Conservation (phyloP, 2,888 invertebrate genomes). For the Drosophila anomelani region DNA sequence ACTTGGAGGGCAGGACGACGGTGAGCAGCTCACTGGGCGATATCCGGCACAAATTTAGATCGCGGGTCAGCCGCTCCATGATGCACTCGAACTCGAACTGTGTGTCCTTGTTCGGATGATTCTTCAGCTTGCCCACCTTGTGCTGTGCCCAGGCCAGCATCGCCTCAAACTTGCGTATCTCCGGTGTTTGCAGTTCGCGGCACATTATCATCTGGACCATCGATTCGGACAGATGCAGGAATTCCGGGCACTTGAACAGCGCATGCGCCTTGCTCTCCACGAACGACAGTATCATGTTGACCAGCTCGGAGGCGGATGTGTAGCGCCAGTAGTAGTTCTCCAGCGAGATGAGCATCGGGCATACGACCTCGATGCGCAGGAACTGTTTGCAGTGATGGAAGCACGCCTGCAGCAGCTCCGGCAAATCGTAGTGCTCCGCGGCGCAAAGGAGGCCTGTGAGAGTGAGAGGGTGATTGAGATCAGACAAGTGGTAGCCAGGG, state of each 20-base stretch:
- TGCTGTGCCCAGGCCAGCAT: slow-evolving; percentile 96
- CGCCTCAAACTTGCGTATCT: slow-evolving; percentile 96
- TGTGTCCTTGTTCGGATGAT: slow-evolving; percentile 92
- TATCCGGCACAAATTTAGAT: slow-evolving; percentile 95
- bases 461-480: too few relatives aligned
- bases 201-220: slow-evolving; percentile 98
- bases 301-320: slow-evolving; percentile 96
- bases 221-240: slow-evolving; percentile 94
- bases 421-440: slow-evolving; percentile 96
- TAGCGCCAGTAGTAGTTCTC: slow-evolving; percentile 98
- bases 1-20: slow-evolving; percentile 96
- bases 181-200: slow-evolving; percentile 94
- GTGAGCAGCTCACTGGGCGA: slow-evolving; percentile 96
- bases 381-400: slow-evolving; percentile 98
- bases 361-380: slow-evolving; percentile 95
- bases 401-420: slow-evolving; percentile 96
- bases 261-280: slow-evolving; percentile 94
- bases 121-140: slow-evolving; percentile 89
- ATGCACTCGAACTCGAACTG: slow-evolving; percentile 96
- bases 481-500: too few relatives aligned
- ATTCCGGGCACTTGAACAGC: slow-evolving; percentile 93
- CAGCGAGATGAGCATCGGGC: slow-evolving; percentile 95
- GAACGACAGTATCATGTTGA: slow-evolving; percentile 96
- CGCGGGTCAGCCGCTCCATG: slow-evolving; percentile 95
- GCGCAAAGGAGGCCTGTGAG: slow-evolving; percentile 91